phyloP scores from a whole-genome alignment of 2,113 vertebrate genomes.

The Corythornis vintsioides region DNA sequence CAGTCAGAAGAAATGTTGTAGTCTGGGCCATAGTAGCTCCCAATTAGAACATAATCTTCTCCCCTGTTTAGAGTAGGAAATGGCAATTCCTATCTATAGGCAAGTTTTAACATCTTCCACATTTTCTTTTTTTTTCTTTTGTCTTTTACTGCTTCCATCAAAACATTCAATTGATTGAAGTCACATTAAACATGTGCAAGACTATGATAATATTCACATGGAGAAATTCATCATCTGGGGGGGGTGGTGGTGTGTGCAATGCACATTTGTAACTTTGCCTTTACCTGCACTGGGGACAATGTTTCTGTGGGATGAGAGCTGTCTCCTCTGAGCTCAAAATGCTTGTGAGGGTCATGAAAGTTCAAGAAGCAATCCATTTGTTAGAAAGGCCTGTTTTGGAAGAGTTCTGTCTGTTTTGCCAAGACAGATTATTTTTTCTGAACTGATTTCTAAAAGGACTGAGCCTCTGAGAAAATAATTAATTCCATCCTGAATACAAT shows the following conservation, averaged over 20 bases:
- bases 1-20: conserved; percentile 29
- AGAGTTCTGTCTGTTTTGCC: not conserved
- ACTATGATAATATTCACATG: not conserved
- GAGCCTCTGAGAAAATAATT: not conserved
- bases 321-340: not conserved
- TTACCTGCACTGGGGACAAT: not conserved
- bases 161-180: not conserved
- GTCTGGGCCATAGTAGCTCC: conserved; percentile 51
- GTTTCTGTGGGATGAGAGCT: not conserved
- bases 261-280: not conserved
- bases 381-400: not conserved
- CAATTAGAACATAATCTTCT: conserved; percentile 43
- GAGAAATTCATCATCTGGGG: not conserved
- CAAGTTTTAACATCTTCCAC: not conserved
- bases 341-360: not conserved
- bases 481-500: not conserved
- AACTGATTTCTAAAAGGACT: not conserved
- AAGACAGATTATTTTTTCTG: not conserved
- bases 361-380: not conserved
- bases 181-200: not conserved
- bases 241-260: not conserved
- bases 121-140: not conserved
- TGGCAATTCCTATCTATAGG: not conserved
- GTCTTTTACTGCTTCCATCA: not conserved
- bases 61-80: conserved; percentile 1